Evolutionary conservation across 2,797 vertebrate species (phyloP).

Genomic region (Antrozous pallidus): DNA sequence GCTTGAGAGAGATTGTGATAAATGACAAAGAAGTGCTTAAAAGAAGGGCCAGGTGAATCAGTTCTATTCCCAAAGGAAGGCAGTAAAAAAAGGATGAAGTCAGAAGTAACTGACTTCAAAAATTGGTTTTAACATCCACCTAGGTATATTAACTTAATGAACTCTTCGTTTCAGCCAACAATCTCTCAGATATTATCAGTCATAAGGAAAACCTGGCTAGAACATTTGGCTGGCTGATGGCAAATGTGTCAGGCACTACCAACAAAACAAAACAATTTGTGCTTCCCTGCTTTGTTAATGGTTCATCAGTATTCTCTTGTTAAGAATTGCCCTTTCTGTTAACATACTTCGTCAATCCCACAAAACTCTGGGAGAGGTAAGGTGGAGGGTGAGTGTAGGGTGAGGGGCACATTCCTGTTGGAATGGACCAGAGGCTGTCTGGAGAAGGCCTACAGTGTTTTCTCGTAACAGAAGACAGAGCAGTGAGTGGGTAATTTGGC

Average conservation of each 20-base stretch:
- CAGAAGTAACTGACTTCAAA: not conserved
- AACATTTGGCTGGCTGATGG: slow-evolving; percentile 7
- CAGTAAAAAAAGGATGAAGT: not conserved
- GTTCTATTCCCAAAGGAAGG: not conserved
- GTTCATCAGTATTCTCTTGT: not conserved
- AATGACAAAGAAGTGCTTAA: not conserved
- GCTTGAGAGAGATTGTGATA: not conserved
- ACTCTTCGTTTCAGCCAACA: not conserved
- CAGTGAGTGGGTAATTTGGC: not conserved
- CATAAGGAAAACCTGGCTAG: slow-evolving; percentile 34
- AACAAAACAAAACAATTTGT: not conserved
- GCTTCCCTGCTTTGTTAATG: not conserved
- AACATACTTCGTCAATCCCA: not conserved
- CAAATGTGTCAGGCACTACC: not conserved
- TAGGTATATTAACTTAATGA: not conserved
- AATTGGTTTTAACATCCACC: not conserved
- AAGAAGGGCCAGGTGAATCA: not conserved
- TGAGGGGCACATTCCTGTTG: not conserved
- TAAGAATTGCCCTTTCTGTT: not conserved
- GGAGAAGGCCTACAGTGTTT: not conserved
- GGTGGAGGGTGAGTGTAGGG: not conserved
- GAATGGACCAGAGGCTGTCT: not conserved
- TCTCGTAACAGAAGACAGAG: not conserved
- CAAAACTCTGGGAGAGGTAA: not conserved
- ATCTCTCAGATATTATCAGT: not conserved